phyloP scores from a whole-genome alignment of 2,888 invertebrate species.

The Pseudanteris insignis region DNA sequence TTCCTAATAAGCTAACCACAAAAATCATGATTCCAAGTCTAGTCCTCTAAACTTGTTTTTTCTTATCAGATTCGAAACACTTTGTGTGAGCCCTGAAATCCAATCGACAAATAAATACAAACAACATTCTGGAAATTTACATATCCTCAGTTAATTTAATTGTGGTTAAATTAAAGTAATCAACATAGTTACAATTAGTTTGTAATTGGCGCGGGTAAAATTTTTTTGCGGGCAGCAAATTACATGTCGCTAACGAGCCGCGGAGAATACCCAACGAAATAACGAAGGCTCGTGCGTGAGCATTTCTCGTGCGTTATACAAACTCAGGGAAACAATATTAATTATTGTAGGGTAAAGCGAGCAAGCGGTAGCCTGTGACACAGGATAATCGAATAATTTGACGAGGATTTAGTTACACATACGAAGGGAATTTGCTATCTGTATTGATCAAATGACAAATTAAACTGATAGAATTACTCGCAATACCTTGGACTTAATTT shows the following conservation, averaged over 20 bases:
- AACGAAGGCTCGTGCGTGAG: slow-evolving; percentile 26
- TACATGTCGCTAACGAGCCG: too few relatives aligned
- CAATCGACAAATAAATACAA: too few relatives aligned
- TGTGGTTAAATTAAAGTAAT: too few relatives aligned
- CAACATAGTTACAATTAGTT: too few relatives aligned
- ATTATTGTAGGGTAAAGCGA: slow-evolving; percentile 47
- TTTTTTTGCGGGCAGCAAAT: too few relatives aligned
- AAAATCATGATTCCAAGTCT: too few relatives aligned
- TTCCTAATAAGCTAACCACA: not conserved
- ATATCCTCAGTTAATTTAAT: not conserved
- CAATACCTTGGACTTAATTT: too few relatives aligned
- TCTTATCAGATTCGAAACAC: too few relatives aligned
- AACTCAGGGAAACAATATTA: slow-evolving; percentile 47
- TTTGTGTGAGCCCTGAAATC: too few relatives aligned
- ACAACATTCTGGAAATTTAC: not conserved
- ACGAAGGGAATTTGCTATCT: slow-evolving; percentile 37
- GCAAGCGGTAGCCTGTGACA: slow-evolving; percentile 30
- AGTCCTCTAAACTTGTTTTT: too few relatives aligned
- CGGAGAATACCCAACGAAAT: too few relatives aligned
- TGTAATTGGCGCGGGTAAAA: too few relatives aligned
- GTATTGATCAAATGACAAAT: slow-evolving; percentile 47
- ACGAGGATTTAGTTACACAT: slow-evolving; percentile 49
- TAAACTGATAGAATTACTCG: slow-evolving; percentile 51
- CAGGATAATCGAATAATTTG: slow-evolving; percentile 51
- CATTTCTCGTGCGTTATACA: slow-evolving; percentile 35